Percentiles rank a stretch among this genome's conserved stretches.
Conservation (phyloP, 2,888 invertebrate genomes). For the Cyaniris semiargus region DNA sequence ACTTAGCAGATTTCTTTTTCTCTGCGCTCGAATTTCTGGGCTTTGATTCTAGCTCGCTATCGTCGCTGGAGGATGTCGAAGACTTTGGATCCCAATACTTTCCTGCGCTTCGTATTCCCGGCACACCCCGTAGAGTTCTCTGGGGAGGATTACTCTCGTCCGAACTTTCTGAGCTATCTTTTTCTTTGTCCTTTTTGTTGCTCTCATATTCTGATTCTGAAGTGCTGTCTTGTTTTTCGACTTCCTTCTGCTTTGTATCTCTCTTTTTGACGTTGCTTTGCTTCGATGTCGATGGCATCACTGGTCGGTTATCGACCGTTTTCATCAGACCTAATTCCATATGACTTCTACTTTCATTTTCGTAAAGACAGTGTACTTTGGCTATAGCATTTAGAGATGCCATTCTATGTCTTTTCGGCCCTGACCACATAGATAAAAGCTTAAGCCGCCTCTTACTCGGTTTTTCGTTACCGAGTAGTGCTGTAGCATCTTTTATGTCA, state of each 20-base stretch:
- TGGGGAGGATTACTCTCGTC: conserved; percentile 76
- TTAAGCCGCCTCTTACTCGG: conserved; percentile 79
- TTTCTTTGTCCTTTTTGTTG: conserved; percentile 65
- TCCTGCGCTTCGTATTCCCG: conserved; percentile 87
- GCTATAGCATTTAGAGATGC: conserved; percentile 94
- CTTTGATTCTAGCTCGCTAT: conserved; percentile 73
- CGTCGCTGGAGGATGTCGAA: conserved; percentile 82
- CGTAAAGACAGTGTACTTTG: conserved; percentile 94
- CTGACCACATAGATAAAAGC: conserved; percentile 85
- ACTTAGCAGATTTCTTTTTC: conserved; percentile 69
- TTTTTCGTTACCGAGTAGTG: conserved; percentile 63
- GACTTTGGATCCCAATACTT: conserved; percentile 93
- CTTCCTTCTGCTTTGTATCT: conserved; percentile 65
- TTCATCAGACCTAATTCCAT: conserved; percentile 81
- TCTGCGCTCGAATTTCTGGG: conserved; percentile 57
- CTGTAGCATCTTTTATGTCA: conserved; percentile 67
- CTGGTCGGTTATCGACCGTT: conserved; percentile 65
- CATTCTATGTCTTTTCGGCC: conserved; percentile 91
- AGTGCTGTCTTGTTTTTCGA: conserved; percentile 68
- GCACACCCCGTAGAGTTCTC: conserved; percentile 84
- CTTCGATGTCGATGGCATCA: conserved; percentile 77
- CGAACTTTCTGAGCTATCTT: conserved; percentile 72
- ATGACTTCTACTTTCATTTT: conserved; percentile 90
- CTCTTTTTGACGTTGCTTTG: conserved; percentile 67
- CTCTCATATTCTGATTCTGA: conserved; percentile 76